These are phyloP conservation scores for Donacobius atricapilla DNA, from an alignment of 2,113 vertebrate genomes.

Conservation along the genomic window DNA sequence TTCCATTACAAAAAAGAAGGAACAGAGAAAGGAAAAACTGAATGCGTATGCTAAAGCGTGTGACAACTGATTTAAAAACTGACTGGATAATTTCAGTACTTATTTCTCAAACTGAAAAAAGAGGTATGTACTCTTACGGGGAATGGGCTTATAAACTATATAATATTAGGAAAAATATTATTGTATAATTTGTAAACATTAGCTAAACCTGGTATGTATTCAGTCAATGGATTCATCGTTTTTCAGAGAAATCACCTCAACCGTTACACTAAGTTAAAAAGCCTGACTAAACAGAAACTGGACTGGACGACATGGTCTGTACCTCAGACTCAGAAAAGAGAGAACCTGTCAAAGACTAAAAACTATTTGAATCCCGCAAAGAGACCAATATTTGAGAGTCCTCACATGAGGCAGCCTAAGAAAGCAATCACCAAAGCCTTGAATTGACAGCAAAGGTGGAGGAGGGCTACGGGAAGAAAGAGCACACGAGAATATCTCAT, in stretches of 20 bases:
- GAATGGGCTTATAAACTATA: background rate
- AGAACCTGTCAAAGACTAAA: background rate
- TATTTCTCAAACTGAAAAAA: background rate
- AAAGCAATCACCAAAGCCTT: background rate
- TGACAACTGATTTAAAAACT: background rate
- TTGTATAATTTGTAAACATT: background rate
- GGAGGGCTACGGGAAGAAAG: background rate
- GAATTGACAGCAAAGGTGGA: background rate
- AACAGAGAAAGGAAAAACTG: background rate
- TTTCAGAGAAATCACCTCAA: background rate
- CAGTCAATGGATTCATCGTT: accelerated
- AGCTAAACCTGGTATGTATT: background rate
- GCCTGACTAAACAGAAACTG: background rate
- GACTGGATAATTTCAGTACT: background rate
- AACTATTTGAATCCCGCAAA: background rate
- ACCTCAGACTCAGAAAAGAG: background rate
- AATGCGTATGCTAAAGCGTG: accelerated
- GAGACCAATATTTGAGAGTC: background rate
- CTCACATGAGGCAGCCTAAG: background rate
- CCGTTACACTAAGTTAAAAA: background rate
- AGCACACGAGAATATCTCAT: background rate
- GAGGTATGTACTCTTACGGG: background rate
- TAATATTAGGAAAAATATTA: background rate
- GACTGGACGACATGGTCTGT: background rate
- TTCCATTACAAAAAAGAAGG: background rate